Evolutionary conservation across 2,888 invertebrate genomes (phyloP), one percentile per base, ranked within the genome.

Genomic region (Limnephilus auricula): DNA sequence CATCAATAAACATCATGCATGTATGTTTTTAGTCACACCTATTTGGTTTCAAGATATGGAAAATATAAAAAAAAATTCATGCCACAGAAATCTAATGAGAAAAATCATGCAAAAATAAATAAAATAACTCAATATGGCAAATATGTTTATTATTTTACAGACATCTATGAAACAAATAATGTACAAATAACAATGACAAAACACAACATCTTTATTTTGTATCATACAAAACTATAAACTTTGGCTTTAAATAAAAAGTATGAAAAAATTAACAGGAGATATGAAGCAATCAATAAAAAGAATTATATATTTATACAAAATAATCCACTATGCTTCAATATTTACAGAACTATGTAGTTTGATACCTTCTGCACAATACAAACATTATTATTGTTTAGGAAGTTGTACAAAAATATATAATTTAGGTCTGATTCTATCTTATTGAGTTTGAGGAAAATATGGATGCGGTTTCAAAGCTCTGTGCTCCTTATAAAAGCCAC

Each of bases 121-220:
- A 90, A 90, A 90, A 90, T 85, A 90, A 84, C 90, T 40, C 30
- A 88, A 91, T 92, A 91, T 91, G 90, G 92, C 93, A 93, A 93
- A 93, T 50, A 88, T 93, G 65, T 65, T 94, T 94, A 94, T 93
- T 94, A 94, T 93, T 93, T 93, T 90, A 89, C 91, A 93, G 92
- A 93, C 93, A 93, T 93, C 92, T 90, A 93, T 92, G 93, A 92
- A 93, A 93, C 30, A 79, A 92, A 91, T 92, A 85, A 85, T 65
- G 32, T 92, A 94, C 94, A 94, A 92, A 91, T 91, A 91, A 91
- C 91, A 91, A 91, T 90, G 93, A 91, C 91, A 30, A 91, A 92
- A 92, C 90, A 90, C 90, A 88, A 79, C 89, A 90, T 88, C 89
- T 90, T 65, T 65, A 65, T 65, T 91, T 87, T 82, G 80, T 89